These are phyloP conservation scores for Scaptomyza graminum DNA, from an alignment of 1,140 invertebrate species.

Conservation along the genomic window DNA sequence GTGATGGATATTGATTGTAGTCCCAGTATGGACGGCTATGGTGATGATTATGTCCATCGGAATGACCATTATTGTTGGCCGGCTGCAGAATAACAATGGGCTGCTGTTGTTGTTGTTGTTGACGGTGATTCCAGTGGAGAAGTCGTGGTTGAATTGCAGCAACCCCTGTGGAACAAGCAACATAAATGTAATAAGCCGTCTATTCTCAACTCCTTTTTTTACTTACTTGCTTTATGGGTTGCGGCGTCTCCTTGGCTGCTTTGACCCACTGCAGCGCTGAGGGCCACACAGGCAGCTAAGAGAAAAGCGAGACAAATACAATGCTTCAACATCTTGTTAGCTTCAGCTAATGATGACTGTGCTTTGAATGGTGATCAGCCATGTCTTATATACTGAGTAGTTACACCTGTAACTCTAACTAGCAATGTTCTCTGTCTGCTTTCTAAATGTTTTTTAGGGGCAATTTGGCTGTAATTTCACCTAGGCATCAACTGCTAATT, in stretches of 20 bases:
- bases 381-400: slow-evolving; percentile 51
- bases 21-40: slow-evolving; percentile 18
- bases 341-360: slow-evolving; percentile 48
- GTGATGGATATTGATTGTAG: slow-evolving; percentile 30
- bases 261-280: slow-evolving; percentile 9
- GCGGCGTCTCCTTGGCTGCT: not conserved
- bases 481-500: slow-evolving; percentile 31
- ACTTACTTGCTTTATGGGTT: slow-evolving; percentile 3
- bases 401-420: not conserved
- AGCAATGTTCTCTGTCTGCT: slow-evolving; percentile 4
- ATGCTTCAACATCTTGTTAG: slow-evolving; percentile 34
- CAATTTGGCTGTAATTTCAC: slow-evolving; percentile 33
- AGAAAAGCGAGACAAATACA: slow-evolving; percentile 29
- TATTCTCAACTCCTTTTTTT: too few species aligned
- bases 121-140: slow-evolving; percentile 44
- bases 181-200: too few species aligned
- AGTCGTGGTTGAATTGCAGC: slow-evolving; percentile 49
- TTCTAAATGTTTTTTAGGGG: slow-evolving; percentile 1
- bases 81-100: slow-evolving; percentile 51
- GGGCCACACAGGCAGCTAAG: slow-evolving; percentile 14
- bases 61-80: slow-evolving; percentile 6
- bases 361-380: not conserved
- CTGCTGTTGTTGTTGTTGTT: slow-evolving; percentile 20
- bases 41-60: slow-evolving; percentile 26
- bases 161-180: slow-evolving; percentile 1